Evolutionary conservation across 2,888 invertebrate genomes (phyloP).

Genomic region (Arge pagana): DNA sequence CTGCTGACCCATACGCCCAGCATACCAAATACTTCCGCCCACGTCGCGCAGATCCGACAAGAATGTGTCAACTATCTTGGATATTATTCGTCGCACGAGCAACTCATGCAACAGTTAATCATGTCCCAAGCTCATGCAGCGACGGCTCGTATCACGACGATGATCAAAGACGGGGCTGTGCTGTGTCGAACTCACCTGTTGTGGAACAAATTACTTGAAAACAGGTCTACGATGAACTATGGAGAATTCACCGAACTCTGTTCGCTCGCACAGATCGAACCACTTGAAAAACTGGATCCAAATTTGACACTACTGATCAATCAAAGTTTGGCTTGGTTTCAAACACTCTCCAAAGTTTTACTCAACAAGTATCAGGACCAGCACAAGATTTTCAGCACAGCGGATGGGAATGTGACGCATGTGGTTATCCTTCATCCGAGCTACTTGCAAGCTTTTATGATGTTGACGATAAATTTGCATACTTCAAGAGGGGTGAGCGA

Average conservation of each 20-base stretch:
- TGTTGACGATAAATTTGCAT: constrained; percentile 66
- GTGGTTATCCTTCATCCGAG: constrained; percentile 68
- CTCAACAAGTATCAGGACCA: constrained; percentile 65
- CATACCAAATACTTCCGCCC: constrained; percentile 26
- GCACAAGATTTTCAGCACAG: constrained; percentile 64
- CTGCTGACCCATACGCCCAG: constrained; percentile 43
- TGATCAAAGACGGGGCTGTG: constrained; percentile 69
- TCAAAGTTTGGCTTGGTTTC: constrained; percentile 70
- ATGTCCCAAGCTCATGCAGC: constrained; percentile 64
- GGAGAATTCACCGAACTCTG: constrained; percentile 70
- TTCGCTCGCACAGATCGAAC: constrained; percentile 63
- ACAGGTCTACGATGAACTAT: constrained; percentile 61
- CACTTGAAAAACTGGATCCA: constrained; percentile 65
- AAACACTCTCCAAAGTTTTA: constrained; percentile 65
- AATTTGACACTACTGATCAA: constrained; percentile 64
- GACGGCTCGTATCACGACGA: constrained; percentile 63
- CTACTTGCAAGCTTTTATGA: constrained; percentile 68
- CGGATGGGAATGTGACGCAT: constrained; percentile 66
- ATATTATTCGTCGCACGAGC: constrained; percentile 71
- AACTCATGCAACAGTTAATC: constrained; percentile 67
- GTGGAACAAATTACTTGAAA: constrained; percentile 70
- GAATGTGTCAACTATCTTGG: constrained; percentile 72
- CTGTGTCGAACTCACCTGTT: constrained; percentile 73
- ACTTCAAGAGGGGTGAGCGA: constrained; percentile 64
- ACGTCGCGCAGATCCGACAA: constrained; percentile 58